Evolutionary conservation across 1,140 invertebrate species (phyloP), one percentile per base, ranked within the genome.

Genomic region (Lucilia cuprina): DNA sequence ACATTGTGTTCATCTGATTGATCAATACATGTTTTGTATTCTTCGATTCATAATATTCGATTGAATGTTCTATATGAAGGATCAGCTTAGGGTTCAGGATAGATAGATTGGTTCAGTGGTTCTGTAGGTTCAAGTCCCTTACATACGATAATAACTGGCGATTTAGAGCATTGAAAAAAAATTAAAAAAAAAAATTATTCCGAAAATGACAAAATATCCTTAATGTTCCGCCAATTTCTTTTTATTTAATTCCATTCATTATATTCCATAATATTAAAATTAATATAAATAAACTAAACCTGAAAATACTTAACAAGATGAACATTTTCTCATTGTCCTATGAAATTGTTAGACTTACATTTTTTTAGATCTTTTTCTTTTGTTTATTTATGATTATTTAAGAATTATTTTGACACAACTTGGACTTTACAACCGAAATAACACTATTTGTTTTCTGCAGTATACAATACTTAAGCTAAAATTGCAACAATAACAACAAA

Each of bases 361-460:
- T n/a, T 60, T 13, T 60, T 0, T n/a, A 13, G 50, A 41, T 41
- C 10, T 13, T 19, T 21, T 70, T 70, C 60, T 70, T 70, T 70
- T 70, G 60, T 70, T 9, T 70, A 70, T 70, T 70, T 70, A 70
- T 70, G 13, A 70, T 70, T 70, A 70, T 70, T 70, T 70, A 70
- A 70, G 60, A 70, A 70, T 70, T 70, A 70, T 70, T 70, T 70
- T 70, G 60, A 70, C 60, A 70, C n/a, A 70, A 70, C 60, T 70
- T 70, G 60, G 60, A 70, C 60, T 70, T 70, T 19, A 21, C 7
- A 19, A 21, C 19, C 8, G 8, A 70, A 70, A 19, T 70, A 4
- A 70, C 19, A 21, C 60, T 21, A 70, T 21, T 19, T 21, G 60
- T 21, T 21, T 21, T 5, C 60, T 21, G 19, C 60, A 70, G 60